Conservation (phyloP, 2,888 invertebrate genomes). For the Ferrisia virgata region DNA sequence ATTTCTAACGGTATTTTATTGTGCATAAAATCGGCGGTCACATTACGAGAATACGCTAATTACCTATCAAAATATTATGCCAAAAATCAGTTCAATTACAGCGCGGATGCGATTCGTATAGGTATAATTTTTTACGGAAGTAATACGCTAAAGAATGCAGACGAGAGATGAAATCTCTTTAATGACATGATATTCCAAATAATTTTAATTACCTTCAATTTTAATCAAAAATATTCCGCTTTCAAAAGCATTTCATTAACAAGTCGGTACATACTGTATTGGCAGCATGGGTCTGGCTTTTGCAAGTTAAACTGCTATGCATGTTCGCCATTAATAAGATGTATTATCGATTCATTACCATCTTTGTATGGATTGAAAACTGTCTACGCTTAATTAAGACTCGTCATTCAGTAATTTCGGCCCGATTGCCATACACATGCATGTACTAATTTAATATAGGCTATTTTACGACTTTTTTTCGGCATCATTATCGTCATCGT, state of each 20-base stretch:
- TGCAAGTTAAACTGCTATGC: not conserved
- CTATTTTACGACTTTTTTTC: conserved; percentile 1
- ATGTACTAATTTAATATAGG: conserved; percentile 40
- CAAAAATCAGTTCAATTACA: conserved; percentile 26
- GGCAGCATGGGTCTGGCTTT: not conserved
- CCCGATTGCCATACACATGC: no score
- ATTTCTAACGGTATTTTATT: conserved; percentile 7
- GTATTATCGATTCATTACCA: conserved; percentile 40
- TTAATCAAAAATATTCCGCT: conserved; percentile 35
- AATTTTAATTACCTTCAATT: conserved; percentile 39
- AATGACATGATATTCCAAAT: conserved; percentile 40
- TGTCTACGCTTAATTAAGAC: conserved; percentile 37
- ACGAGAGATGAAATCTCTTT: conserved; percentile 6
- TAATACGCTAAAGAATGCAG: conserved; percentile 10
- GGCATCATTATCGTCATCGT: not conserved
- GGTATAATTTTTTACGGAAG: conserved; percentile 17
- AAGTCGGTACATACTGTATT: not conserved
- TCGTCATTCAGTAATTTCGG: conserved; percentile 32
- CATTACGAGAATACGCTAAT: not conserved
- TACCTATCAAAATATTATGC: not conserved
- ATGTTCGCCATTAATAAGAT: conserved; percentile 9
- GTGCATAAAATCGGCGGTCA: not conserved
- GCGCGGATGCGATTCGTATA: conserved; percentile 29
- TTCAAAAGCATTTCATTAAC: conserved; percentile 42
- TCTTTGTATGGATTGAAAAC: conserved; percentile 33